Base-by-base conservation (phyloP, 2,888 invertebrate genomes). In the Cordilura impudica region DNA sequence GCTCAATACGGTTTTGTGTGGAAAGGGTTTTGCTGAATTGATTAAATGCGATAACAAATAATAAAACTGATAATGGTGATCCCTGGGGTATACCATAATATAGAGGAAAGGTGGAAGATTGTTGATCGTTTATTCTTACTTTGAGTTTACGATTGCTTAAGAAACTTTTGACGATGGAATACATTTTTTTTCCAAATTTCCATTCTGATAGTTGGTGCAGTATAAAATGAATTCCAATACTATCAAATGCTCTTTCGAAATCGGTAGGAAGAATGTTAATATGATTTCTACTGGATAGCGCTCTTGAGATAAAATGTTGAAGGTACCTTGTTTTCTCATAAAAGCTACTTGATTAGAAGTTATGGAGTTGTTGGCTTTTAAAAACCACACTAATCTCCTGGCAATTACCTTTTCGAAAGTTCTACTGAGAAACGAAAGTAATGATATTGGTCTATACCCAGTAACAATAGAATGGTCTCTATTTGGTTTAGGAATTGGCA, bases 11-110 rank as follows among this genome's bases (percentile, higher is more conserved):
- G n/a, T n/a, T n/a, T n/a, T n/a, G n/a, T n/a, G n/a, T n/a, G n/a
- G n/a, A n/a, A n/a, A n/a, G n/a, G n/a, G n/a, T 26, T 26, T 26
- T 26, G 26, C 26, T 26, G 6, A 26, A 26, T 26, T 26, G 6
- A 26, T 26, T 26, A 26, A 26, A 26, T 26, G 63, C 49, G 12
- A 63, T 63, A 12, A 49, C 47, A 26, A 63, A 63, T 21, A 49
- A 21, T 5, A 45, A 14, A 3, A 45, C 47, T 5, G 23, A 43
- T 8, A 45, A 1, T 7, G 26, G 43, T 23, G 45, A 60, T 23
- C 26, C 5, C 26, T 14, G 18, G 4, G 35, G 35, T 2, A 23
- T 19, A 8, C n/a, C n/a, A n/a, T n/a, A n/a, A n/a, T n/a, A n/a
- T n/a, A n/a, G n/a, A n/a, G n/a, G n/a, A n/a, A n/a, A n/a, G n/a